Evolutionary conservation across 1,140 invertebrate genomes (phyloP).

Genomic region (Planococcus citri): DNA sequence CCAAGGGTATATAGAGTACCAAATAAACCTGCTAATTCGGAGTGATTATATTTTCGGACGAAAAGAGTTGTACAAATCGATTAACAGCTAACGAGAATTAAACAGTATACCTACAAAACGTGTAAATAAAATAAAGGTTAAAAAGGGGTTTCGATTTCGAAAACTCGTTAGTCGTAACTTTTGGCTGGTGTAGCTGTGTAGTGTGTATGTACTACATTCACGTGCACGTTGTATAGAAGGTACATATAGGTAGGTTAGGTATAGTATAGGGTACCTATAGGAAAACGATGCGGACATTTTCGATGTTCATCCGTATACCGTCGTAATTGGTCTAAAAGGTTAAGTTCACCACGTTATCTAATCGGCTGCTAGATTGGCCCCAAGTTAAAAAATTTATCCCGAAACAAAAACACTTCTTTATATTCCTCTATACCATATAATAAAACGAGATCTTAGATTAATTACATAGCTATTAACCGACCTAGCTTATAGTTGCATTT

Average conservation of each 20-base stretch:
- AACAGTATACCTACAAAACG: not conserved
- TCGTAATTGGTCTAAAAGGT: not conserved
- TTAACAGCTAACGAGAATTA: not conserved
- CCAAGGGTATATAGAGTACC: too few species aligned
- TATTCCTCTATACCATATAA: not conserved
- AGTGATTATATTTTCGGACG: not conserved
- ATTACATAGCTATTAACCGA: not conserved
- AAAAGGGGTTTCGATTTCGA: not conserved
- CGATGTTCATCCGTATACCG: not conserved
- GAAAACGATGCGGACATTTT: too few species aligned
- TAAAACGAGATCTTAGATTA: slow-evolving; percentile 3
- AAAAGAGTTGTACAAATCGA: not conserved
- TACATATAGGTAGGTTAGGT: too few species aligned
- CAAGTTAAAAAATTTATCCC: not conserved
- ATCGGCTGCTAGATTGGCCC: not conserved
- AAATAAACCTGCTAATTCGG: too few species aligned
- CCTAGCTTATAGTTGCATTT: too few species aligned
- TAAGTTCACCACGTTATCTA: not conserved
- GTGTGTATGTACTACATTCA: too few species aligned
- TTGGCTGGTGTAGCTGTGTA: not conserved
- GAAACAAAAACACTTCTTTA: not conserved
- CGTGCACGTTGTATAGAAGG: too few species aligned
- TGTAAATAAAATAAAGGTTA: not conserved
- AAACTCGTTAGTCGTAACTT: not conserved
- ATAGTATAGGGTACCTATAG: too few species aligned